These are phyloP conservation scores for cat (Felis catus) DNA, from an alignment of 2,113 vertebrate species.

Conservation along the genomic window F.catus_Fca126_mat1.0 CM031416.1:36569501-36570000, in stretches of 20 bases:
- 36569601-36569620: too few relatives aligned
- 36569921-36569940: background rate
- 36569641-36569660: too few relatives aligned
- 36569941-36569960: background rate
- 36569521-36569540: background rate
- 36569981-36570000: background rate
- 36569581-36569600: too few relatives aligned
- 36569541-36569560: rapidly evolving
- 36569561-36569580: background rate
- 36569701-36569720: too few relatives aligned
- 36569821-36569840: background rate
- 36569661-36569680: too few relatives aligned
- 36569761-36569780: background rate
- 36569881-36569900: background rate
- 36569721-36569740: too few relatives aligned
- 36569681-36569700: too few relatives aligned
- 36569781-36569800: rapidly evolving
- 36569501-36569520: background rate
- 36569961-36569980: background rate
- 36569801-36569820: background rate
- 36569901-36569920: background rate
- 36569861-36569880: background rate
- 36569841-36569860: background rate
- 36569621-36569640: too few relatives aligned
- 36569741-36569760: background rate